Conservation (phyloP, 2,888 invertebrate genomes). For the Cryptus viduatorius region DNA sequence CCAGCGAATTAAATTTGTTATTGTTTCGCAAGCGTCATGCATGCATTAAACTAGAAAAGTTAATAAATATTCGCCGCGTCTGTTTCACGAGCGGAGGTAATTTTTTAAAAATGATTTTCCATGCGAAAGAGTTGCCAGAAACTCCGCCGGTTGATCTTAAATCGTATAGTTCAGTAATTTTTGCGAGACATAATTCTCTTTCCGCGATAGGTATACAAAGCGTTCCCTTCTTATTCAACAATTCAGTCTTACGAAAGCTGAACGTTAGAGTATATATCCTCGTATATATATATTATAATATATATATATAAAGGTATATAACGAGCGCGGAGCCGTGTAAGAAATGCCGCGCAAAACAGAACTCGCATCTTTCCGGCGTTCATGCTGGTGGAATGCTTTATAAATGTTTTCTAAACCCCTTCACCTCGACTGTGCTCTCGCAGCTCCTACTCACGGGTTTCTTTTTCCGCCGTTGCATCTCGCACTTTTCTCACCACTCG, state of each 20-base stretch:
- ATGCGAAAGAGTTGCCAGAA: not conserved
- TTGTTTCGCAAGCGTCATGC: no score
- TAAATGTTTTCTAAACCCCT: conserved; percentile 66
- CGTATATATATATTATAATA: conserved; percentile 13
- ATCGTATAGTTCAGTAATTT: conserved; percentile 29
- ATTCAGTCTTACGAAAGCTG: conserved; percentile 48
- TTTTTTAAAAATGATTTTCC: not conserved
- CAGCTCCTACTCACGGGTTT: conserved; percentile 55
- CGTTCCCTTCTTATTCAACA: conserved; percentile 40
- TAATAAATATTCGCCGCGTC: no score
- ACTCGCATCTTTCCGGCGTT: conserved; percentile 54
- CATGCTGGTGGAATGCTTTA: conserved; percentile 63
- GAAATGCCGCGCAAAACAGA: conserved; percentile 53
- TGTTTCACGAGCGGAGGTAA: not conserved
- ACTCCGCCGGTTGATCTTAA: conserved; percentile 9
- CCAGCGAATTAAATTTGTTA: no score
- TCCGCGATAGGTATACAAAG: conserved; percentile 26
- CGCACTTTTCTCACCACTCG: conserved; percentile 67
- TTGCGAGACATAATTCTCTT: conserved; percentile 34
- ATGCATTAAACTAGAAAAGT: no score
- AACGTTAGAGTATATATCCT: conserved; percentile 38
- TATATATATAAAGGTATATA: not conserved
- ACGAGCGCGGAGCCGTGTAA: conserved; percentile 6
- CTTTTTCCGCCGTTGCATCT: conserved; percentile 64
- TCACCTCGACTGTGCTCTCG: conserved; percentile 55